A percentile compares a stretch with the other conserved stretches of the same genome.
Conservation (phyloP, 2,797 vertebrate species). For the Rhynchotus rufescens region DNA sequence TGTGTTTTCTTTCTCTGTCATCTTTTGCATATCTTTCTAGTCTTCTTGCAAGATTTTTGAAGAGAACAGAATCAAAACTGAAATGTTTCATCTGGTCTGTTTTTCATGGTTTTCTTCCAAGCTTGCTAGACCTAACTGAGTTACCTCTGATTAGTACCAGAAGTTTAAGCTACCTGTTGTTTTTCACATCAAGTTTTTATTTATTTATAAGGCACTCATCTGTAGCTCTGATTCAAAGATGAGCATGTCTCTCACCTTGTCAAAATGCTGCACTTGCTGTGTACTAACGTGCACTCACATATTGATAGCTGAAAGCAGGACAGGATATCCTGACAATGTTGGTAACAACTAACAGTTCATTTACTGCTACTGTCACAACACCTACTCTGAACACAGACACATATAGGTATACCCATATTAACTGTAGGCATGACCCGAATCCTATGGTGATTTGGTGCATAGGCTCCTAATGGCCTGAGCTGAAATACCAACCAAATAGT, state of each 20-base stretch:
- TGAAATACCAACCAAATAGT: neutral
- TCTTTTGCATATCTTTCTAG: neutral
- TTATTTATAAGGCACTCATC: constrained; percentile 23
- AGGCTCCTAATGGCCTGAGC: neutral
- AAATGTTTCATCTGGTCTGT: neutral
- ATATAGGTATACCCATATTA: neutral
- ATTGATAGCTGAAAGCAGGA: neutral
- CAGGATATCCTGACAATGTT: neutral
- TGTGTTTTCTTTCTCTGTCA: neutral
- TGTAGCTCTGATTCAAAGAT: neutral
- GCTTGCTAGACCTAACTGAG: neutral
- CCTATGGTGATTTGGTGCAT: neutral
- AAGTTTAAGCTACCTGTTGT: constrained; percentile 32
- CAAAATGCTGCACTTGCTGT: neutral
- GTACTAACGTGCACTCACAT: neutral
- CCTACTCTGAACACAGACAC: neutral
- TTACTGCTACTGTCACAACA: neutral
- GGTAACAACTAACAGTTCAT: neutral
- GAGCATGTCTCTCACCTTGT: neutral
- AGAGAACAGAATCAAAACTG: neutral
- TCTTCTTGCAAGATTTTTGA: neutral
- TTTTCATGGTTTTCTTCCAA: neutral
- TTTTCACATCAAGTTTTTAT: neutral
- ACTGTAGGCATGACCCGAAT: neutral
- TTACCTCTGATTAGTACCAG: constrained; percentile 15